These are phyloP conservation scores for Agrotis puta DNA, from an alignment of 2,888 invertebrate species.

Conservation along the genomic window DNA sequence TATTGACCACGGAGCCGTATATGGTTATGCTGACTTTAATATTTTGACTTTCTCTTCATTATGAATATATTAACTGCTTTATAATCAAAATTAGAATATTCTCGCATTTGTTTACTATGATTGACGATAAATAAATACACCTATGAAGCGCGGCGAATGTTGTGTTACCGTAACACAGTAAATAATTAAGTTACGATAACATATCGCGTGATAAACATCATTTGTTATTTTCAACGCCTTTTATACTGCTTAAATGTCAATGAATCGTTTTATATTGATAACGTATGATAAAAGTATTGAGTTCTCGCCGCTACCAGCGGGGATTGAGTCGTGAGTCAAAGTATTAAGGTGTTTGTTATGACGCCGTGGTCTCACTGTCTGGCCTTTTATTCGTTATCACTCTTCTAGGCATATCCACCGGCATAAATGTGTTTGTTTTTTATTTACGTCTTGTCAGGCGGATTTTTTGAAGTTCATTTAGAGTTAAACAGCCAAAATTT, in stretches of 20 bases:
- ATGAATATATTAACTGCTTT: slow-evolving; percentile 7
- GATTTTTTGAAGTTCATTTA: slow-evolving; percentile 66
- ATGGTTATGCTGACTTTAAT: slow-evolving; percentile 28
- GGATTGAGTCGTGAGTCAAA: slow-evolving; percentile 52
- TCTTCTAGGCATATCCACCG: slow-evolving; percentile 81
- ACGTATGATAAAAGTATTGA: slow-evolving; percentile 32
- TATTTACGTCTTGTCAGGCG: slow-evolving; percentile 69
- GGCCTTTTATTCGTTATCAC: slow-evolving; percentile 81
- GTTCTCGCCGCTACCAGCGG: neutral
- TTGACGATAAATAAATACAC: slow-evolving; percentile 13
- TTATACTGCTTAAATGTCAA: slow-evolving; percentile 35
- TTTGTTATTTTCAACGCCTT: slow-evolving; percentile 43
- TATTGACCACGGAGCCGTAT: slow-evolving; percentile 70
- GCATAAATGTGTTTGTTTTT: slow-evolving; percentile 77
- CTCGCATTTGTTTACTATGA: slow-evolving; percentile 4
- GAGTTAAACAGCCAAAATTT: slow-evolving; percentile 48
- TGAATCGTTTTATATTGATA: slow-evolving; percentile 37
- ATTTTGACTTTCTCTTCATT: slow-evolving; percentile 46
- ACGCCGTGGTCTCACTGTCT: slow-evolving; percentile 74
- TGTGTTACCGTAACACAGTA: slow-evolving; percentile 12
- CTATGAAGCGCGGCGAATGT: slow-evolving; percentile 7
- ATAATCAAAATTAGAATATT: slow-evolving; percentile 15
- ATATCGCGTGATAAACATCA: slow-evolving; percentile 45
- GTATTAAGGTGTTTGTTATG: slow-evolving; percentile 60
- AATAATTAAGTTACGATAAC: slow-evolving; percentile 42